Conservation (phyloP, 2,888 invertebrate genomes). For the Archips xylosteana region DNA sequence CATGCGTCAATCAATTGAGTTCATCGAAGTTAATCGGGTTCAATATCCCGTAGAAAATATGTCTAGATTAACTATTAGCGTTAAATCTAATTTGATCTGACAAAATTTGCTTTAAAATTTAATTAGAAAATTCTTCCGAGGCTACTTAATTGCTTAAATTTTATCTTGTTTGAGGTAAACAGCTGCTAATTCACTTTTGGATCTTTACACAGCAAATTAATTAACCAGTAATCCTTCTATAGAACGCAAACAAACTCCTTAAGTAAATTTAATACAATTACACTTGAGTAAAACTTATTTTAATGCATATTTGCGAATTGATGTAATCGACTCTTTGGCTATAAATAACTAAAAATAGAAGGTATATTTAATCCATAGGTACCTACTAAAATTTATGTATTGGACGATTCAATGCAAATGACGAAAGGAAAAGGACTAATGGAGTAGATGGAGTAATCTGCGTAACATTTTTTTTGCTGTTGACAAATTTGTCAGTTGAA, state of each 20-base stretch:
- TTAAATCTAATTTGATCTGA: background rate
- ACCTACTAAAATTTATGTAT: no score
- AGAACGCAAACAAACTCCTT: slow-evolving; percentile 14
- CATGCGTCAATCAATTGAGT: no score
- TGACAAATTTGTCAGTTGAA: no score
- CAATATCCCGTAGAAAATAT: no score
- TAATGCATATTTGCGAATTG: background rate
- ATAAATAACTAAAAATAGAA: no score
- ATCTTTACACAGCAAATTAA: slow-evolving; percentile 16
- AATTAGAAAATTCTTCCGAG: slow-evolving; percentile 1
- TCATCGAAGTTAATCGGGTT: no score
- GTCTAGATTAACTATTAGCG: no score
- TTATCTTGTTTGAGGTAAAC: slow-evolving; percentile 19
- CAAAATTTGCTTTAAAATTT: background rate
- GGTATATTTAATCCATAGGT: no score
- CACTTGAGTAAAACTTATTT: slow-evolving; percentile 16
- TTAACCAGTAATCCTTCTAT: background rate
- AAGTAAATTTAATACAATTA: slow-evolving; percentile 31
- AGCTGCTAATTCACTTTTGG: slow-evolving; percentile 8
- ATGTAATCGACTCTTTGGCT: background rate
- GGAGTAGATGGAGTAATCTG: no score
- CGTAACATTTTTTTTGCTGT: no score
- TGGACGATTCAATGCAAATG: no score
- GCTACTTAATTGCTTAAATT: slow-evolving; percentile 13
- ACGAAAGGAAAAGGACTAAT: no score